These are phyloP conservation scores for Lepidothrix coronata DNA, from an alignment of 2,113 vertebrate genomes.

Conservation along the genomic window DNA sequence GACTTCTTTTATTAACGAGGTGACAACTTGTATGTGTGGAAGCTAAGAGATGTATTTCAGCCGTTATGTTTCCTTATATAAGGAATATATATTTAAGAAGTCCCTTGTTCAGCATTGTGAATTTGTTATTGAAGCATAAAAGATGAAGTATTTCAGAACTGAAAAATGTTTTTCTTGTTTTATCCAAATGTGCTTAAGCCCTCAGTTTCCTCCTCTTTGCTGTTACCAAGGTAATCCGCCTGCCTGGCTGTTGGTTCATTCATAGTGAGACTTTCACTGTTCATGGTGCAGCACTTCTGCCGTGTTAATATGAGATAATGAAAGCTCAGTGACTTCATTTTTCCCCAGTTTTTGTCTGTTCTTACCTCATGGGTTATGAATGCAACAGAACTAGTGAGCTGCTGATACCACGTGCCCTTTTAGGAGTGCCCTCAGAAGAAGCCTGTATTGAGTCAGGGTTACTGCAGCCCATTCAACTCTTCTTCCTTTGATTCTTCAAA, in stretches of 20 bases:
- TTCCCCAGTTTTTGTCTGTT: slow-evolving; percentile 8
- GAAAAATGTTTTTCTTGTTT: background rate
- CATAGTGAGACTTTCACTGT: background rate
- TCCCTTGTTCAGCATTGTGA: background rate
- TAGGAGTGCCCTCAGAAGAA: background rate
- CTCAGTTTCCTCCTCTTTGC: background rate
- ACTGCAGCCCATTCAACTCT: background rate
- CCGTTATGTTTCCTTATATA: background rate
- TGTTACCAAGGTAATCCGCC: background rate
- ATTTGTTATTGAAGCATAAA: background rate
- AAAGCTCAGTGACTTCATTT: background rate
- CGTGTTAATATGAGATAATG: background rate
- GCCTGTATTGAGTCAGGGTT: background rate
- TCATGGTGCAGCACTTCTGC: background rate
- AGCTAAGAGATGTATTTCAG: background rate
- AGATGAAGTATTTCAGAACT: background rate
- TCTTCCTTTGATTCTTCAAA: background rate
- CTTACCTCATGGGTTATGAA: background rate
- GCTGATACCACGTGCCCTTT: background rate
- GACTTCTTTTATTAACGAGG: background rate
- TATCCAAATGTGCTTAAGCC: background rate
- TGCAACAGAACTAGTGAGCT: background rate
- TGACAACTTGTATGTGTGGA: background rate
- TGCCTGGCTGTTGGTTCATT: background rate
- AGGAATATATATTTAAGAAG: background rate